phyloP scores from a whole-genome alignment of 2,797 vertebrate genomes.

The Cichlasoma orientale region DNA sequence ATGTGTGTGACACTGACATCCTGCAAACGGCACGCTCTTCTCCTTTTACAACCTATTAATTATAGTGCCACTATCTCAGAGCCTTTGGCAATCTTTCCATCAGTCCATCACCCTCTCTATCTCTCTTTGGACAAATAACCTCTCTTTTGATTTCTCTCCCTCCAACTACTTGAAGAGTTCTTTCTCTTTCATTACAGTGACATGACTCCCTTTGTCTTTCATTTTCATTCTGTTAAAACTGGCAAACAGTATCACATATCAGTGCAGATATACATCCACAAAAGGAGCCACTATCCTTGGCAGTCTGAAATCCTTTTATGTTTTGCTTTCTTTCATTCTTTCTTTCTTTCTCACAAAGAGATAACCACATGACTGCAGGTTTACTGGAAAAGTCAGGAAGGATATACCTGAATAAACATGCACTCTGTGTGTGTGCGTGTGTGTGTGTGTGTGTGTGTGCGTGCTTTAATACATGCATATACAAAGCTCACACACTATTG shows the following conservation, averaged over 20 bases:
- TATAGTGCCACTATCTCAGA: constrained; percentile 64
- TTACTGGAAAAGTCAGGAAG: constrained; percentile 76
- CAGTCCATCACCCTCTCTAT: constrained; percentile 6
- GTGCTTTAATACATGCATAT: background rate
- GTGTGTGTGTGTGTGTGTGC: background rate
- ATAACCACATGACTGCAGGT: constrained; percentile 55
- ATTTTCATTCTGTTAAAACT: constrained; percentile 17
- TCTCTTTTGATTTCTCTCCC: constrained; percentile 1
- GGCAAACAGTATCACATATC: constrained; percentile 5
- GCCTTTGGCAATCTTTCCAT: constrained; percentile 40
- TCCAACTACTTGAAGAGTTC: background rate
- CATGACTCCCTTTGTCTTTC: background rate
- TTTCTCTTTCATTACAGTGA: constrained; percentile 35
- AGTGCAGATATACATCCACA: background rate
- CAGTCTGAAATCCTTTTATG: background rate
- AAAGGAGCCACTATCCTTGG: background rate
- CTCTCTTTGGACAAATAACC: constrained; percentile 11
- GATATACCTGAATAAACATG: constrained; percentile 85
- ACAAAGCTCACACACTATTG: background rate
- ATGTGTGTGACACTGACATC: constrained; percentile 47
- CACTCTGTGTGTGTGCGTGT: background rate
- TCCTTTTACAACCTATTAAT: constrained; percentile 78
- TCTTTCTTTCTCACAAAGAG: constrained; percentile 24
- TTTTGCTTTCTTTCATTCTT: background rate
- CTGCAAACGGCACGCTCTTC: constrained; percentile 49